Evolutionary conservation across 2,113 vertebrate genomes (phyloP), one percentile per base, ranked within the genome.

Genomic region (Stigmatopora nigra): DNA sequence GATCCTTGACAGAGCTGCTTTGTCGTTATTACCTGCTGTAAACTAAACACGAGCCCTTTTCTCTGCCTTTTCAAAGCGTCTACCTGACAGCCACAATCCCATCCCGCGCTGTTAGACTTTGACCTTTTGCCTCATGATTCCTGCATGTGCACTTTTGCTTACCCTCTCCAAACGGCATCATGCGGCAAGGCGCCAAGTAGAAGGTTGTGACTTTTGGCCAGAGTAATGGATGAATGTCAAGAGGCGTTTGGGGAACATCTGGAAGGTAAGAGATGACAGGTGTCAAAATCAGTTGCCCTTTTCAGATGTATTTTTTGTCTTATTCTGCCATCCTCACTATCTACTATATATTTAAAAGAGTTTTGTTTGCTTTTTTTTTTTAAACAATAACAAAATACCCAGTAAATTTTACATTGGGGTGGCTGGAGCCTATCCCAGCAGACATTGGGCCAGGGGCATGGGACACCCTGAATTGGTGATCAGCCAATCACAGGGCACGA

Each of bases 211-310:
- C 66, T 77, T 68, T 73, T 69, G 41, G 68, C 52, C 52, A 65
- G n/a, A 66, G 68, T 71, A 65, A 78, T 77, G 69, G 67, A 79
- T 74, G 58, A 66, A 61, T 73, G 81, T 84, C 86, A 82, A 51
- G 70, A 64, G 58, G 72, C 62, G 64, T 80, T 56, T 56, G 58
- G 25, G n/a, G 68, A 63, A 75, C 62, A 76, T 72, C 67, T 71
- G 69, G 57, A 72, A 65, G 63, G 19, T 4, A 55, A 55, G 70
- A 45, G 67, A 64, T 80, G 86, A 73, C 73, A 78, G 68, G 69
- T 78, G 79, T 67, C 69, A 80, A 1, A 55, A 55, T 56, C 65
- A 2, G 47, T 57, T 44, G 70, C 35, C 67, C 69, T 79, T 70
- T 31, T 49, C 20, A 49, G 46, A 25, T 16, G 5, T 8, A 16